Percentiles rank a stretch among this genome's conserved stretches.
Evolutionary conservation across 2,888 invertebrate genomes (phyloP).

Genomic region (Tanytarsus gracilentus): DNA sequence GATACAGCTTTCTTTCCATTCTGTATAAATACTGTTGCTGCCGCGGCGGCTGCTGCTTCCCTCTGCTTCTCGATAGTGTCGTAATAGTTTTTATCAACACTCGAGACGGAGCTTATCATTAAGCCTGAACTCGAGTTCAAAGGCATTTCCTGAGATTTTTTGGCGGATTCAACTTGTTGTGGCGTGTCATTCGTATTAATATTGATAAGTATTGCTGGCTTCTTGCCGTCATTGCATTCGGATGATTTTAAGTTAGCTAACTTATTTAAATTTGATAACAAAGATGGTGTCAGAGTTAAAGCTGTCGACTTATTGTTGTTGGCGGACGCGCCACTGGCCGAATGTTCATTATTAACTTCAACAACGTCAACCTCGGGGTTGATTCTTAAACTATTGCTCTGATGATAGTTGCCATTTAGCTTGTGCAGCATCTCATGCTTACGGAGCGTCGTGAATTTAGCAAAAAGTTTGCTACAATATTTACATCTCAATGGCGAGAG

Average conservation of each 20-base stretch:
- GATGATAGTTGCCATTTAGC: neutral
- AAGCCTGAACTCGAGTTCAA: slow-evolving; percentile 10
- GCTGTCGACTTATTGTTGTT: neutral
- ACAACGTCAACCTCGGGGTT: neutral
- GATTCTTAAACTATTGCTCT: neutral
- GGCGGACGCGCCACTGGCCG: neutral
- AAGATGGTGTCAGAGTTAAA: slow-evolving; percentile 23
- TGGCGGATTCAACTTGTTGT: neutral
- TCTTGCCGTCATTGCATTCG: slow-evolving; percentile 10
- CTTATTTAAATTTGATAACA: slow-evolving; percentile 25
- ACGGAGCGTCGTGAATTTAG: slow-evolving; percentile 2
- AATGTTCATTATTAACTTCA: neutral
- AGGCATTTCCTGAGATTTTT: slow-evolving; percentile 21
- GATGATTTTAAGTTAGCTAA: slow-evolving; percentile 13
- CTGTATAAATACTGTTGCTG: slow-evolving; percentile 15
- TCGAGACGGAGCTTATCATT: slow-evolving; percentile 24
- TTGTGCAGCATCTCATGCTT: slow-evolving; percentile 19
- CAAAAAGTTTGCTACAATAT: slow-evolving; percentile 12
- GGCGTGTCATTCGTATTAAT: slow-evolving; percentile 23
- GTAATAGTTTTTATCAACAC: slow-evolving; percentile 2
- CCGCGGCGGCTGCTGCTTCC: neutral
- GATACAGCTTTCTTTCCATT: slow-evolving; percentile 24
- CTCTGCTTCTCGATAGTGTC: neutral
- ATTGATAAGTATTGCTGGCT: slow-evolving; percentile 26
- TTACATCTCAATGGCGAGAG: slow-evolving; percentile 14